A percentile compares a stretch with the other conserved stretches of the same genome.
phyloP scores from a whole-genome alignment of 1,140 invertebrate species.

The Megalonaias nervosa region DNA sequence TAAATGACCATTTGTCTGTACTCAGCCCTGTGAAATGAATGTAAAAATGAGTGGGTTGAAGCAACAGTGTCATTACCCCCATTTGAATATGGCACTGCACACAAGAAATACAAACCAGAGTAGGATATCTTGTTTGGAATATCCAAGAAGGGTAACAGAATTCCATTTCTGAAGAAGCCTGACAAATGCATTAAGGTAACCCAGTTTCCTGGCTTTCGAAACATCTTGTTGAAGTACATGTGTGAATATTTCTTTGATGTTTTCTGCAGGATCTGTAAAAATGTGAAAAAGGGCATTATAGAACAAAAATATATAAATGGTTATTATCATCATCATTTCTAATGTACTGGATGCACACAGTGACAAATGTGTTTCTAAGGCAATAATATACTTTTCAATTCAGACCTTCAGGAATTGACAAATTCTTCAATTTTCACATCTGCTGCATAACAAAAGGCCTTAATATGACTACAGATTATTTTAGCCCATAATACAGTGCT shows the following conservation, averaged over 20 bases:
- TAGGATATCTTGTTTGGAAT: slow-evolving; percentile 83
- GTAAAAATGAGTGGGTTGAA: too few relatives aligned
- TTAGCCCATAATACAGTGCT: too few relatives aligned
- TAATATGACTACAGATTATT: too few relatives aligned
- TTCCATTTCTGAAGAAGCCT: slow-evolving; percentile 82
- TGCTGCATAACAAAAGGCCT: too few relatives aligned
- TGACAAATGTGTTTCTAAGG: too few relatives aligned
- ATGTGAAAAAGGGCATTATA: slow-evolving; percentile 5
- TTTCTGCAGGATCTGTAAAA: slow-evolving; percentile 67
- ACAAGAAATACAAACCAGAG: slow-evolving; percentile 79
- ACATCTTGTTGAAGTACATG: slow-evolving; percentile 74
- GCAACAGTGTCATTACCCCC: too few relatives aligned
- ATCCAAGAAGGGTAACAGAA: slow-evolving; percentile 77
- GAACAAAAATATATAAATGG: background rate
- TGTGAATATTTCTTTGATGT: slow-evolving; percentile 70
- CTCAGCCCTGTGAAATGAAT: too few relatives aligned
- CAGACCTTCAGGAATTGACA: too few relatives aligned
- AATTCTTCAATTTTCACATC: too few relatives aligned
- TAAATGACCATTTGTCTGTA: background rate
- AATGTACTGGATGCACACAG: too few relatives aligned
- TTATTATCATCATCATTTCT: too few relatives aligned
- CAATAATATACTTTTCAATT: too few relatives aligned
- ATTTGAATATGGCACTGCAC: background rate
- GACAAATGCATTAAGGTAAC: slow-evolving; percentile 87
- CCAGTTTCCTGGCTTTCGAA: slow-evolving; percentile 80